A percentile compares a stretch with the other conserved stretches of the same genome.
Evolutionary conservation across 64 coral and sea anemone species (phyloP).

Genomic region (Montipora cactus): DNA sequence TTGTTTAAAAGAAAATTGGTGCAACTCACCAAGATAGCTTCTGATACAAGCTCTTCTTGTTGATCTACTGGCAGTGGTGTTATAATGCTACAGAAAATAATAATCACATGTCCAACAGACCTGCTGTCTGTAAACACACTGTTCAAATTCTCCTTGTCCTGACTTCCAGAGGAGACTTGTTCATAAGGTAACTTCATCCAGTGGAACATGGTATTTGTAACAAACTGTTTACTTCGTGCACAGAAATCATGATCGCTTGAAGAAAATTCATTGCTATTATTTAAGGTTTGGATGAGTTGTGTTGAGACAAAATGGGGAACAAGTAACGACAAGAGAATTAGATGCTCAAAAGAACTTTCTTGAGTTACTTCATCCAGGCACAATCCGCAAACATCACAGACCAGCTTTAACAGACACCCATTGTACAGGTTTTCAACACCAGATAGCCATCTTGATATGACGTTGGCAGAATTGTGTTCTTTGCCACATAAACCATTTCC

Average conservation of each 20-base stretch:
- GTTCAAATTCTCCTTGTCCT: neutral
- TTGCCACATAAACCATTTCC: neutral
- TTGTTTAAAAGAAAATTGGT: neutral
- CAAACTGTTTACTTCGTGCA: neutral
- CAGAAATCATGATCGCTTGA: neutral
- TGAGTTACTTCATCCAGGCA: constrained; percentile 50
- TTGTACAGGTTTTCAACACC: constrained; percentile 61
- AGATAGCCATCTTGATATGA: too few relatives aligned
- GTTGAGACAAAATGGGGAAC: constrained; percentile 73
- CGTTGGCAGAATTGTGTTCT: neutral
- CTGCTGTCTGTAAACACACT: constrained; percentile 46
- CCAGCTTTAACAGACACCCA: constrained; percentile 69
- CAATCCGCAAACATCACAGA: constrained; percentile 51
- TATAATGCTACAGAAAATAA: constrained; percentile 78
- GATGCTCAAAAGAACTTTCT: constrained; percentile 43
- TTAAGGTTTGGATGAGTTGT: constrained; percentile 49
- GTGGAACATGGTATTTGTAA: neutral
- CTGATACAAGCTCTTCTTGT: constrained; percentile 58
- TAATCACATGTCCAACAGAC: constrained; percentile 40
- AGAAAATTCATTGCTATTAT: constrained; percentile 6
- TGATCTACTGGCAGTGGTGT: constrained; percentile 36
- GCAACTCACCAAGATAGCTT: constrained; percentile 10
- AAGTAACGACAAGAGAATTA: constrained; percentile 70
- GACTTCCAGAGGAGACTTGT: neutral
- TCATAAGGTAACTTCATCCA: constrained; percentile 24